Conservation (phyloP, 1,140 invertebrate species). For the Helicorthomorpha holstii region DNA sequence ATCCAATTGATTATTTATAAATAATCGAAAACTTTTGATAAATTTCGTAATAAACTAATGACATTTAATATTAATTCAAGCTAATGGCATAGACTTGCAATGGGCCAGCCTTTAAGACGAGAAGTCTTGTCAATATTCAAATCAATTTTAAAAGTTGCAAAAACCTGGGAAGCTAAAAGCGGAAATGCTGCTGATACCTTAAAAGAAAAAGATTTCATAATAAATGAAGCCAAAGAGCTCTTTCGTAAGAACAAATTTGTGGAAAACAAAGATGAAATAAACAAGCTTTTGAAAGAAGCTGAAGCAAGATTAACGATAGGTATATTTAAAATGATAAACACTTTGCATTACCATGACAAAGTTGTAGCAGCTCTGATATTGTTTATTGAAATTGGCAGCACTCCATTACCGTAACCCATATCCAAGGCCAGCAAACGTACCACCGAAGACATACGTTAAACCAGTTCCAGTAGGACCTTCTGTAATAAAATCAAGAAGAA, state of each 20-base stretch:
- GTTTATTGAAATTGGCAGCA: too few relatives aligned
- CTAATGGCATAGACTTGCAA: too few relatives aligned
- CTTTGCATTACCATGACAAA: too few relatives aligned
- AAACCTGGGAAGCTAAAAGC: neutral
- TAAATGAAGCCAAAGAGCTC: neutral
- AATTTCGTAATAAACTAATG: too few relatives aligned
- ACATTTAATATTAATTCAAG: too few relatives aligned
- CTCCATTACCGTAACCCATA: conserved; percentile 16
- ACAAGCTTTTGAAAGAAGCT: neutral
- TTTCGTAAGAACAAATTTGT: neutral
- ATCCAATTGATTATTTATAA: too few relatives aligned
- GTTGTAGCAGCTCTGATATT: too few relatives aligned
- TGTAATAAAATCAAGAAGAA: too few relatives aligned
- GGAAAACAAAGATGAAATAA: neutral
- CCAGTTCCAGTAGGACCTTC: too few relatives aligned
- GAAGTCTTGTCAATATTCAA: neutral
- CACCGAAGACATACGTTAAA: conserved; percentile 12
- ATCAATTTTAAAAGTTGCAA: neutral
- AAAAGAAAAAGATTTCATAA: neutral
- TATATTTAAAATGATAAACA: neutral
- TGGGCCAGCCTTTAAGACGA: neutral
- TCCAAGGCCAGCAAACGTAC: conserved; percentile 16
- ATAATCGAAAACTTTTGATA: too few relatives aligned
- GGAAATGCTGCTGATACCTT: neutral
- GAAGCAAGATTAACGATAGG: neutral